These are phyloP conservation scores for Leucophora obtusa DNA, from an alignment of 2,888 invertebrate genomes.

Conservation along the genomic window DNA sequence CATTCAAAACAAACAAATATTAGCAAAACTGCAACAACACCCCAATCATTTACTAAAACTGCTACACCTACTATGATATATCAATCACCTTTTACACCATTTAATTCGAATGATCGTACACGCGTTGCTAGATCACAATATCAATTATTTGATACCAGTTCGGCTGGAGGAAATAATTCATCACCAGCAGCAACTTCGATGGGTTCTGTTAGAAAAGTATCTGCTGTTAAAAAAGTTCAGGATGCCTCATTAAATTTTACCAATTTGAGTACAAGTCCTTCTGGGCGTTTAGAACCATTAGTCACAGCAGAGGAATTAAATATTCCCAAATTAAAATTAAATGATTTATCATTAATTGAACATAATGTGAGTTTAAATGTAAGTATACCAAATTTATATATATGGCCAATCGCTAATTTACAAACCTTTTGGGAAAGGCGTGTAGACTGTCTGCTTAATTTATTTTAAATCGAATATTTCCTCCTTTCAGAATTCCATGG, in stretches of 20 bases:
- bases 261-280: slow-evolving; percentile 76
- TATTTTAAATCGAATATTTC: not conserved
- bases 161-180: slow-evolving; percentile 1
- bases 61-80: slow-evolving; percentile 21
- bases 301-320: slow-evolving; percentile 63
- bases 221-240: slow-evolving; percentile 73
- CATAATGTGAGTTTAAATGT: slow-evolving; percentile 45
- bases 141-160: slow-evolving; percentile 33
- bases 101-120: slow-evolving; percentile 71
- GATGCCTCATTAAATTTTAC: slow-evolving; percentile 73
- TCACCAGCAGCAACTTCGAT: not conserved
- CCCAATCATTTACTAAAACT: slow-evolving; percentile 47
- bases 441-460: not conserved
- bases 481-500: slow-evolving; percentile 29
- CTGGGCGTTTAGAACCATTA: slow-evolving; percentile 75
- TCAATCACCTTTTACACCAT: slow-evolving; percentile 68
- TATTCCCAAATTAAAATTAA: slow-evolving; percentile 61
- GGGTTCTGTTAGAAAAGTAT: slow-evolving; percentile 66
- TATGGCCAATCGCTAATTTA: not conserved
- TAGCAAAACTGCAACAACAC: slow-evolving; percentile 12
- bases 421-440: no score
- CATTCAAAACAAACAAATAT: not conserved
- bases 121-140: slow-evolving; percentile 67
- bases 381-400: slow-evolving; percentile 36
- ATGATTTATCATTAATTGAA: slow-evolving; percentile 61